These are phyloP conservation scores for Istiophorus platypterus DNA, from an alignment of 2,113 vertebrate species.

Conservation along the genomic window DNA sequence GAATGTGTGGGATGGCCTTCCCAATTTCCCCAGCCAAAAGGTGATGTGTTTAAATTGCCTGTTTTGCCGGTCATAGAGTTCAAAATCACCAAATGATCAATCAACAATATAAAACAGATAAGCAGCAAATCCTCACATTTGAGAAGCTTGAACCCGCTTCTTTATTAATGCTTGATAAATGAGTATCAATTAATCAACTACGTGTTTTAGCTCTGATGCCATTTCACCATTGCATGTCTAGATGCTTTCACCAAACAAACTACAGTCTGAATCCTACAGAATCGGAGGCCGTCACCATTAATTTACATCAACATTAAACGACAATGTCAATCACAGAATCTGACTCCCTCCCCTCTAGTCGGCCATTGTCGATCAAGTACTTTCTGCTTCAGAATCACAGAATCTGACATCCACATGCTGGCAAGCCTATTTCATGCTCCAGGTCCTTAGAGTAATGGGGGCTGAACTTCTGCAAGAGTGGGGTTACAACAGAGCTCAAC, in stretches of 20 bases:
- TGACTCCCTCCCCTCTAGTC: constrained; percentile 45
- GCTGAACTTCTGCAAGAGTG: constrained; percentile 51
- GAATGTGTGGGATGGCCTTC: neutral
- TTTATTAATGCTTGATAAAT: neutral
- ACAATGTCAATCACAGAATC: constrained; percentile 32
- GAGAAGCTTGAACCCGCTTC: neutral
- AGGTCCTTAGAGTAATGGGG: constrained; percentile 74
- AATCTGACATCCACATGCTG: constrained; percentile 71
- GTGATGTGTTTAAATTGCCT: neutral
- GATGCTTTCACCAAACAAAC: neutral
- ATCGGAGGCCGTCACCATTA: neutral
- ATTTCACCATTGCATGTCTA: neutral
- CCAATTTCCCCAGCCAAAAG: neutral
- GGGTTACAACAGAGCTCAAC: constrained; percentile 50
- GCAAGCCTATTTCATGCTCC: constrained; percentile 81
- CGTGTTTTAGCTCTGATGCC: neutral
- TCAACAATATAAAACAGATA: neutral
- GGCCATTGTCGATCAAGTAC: constrained; percentile 55
- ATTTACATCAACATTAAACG: constrained; percentile 49
- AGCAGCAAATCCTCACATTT: neutral
- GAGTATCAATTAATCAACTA: neutral
- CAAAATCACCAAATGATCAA: neutral
- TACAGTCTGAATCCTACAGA: neutral
- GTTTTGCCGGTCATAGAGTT: neutral
- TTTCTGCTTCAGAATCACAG: constrained; percentile 56